Base-by-base conservation (phyloP, 2,797 vertebrate species). In the Peromyscus nudipes region DNA sequence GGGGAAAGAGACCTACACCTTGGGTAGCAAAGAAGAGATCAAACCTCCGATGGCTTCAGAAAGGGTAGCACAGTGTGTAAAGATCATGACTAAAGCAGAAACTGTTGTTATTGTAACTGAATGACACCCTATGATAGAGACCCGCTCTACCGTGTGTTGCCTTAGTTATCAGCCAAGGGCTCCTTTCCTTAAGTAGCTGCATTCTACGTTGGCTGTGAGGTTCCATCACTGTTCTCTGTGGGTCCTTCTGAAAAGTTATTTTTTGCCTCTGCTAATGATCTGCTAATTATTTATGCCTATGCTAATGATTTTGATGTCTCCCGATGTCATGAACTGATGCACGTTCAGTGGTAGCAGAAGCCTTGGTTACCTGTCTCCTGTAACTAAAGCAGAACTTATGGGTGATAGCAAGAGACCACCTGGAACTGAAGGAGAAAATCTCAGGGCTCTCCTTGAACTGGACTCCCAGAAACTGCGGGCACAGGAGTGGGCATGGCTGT, bases 101-200 rank as follows among this genome's bases (percentile, higher is more conserved):
- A 37, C 77, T 95, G 57, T 46, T 4, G 0, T 73, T 25, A 67
- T 69, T 71, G 10, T 27, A 31, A 65, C 81, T 81, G 52, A 79
- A 4, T 75, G 65, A 37, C 67, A 73, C 71, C 80, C 73, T 19
- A 19, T 82, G 49, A 92, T 73, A 62, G 65, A 49, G 69, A 27
- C 25, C 19, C 12, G 0, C 67, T 95, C 71, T 27, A 85, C 25
- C 65, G 60, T 67, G 67, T 2, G 2, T 34, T 79, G 71, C 55
- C 86, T 34, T 92, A 25, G 89, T 95, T 93, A 85, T 52, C 81
- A 93, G 73, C 37, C 52, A 94, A 76, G 69, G 34, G 2, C 52
- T 81, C 71, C 75, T 93, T 92, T 88, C 43, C 49, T 87, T 91
- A 93, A 86, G 89, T 43, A 60, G 17, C n/a, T 95, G 5, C 52